Evolutionary conservation across 2,888 invertebrate species (phyloP).

Genomic region (Anagyrus pseudococci): DNA sequence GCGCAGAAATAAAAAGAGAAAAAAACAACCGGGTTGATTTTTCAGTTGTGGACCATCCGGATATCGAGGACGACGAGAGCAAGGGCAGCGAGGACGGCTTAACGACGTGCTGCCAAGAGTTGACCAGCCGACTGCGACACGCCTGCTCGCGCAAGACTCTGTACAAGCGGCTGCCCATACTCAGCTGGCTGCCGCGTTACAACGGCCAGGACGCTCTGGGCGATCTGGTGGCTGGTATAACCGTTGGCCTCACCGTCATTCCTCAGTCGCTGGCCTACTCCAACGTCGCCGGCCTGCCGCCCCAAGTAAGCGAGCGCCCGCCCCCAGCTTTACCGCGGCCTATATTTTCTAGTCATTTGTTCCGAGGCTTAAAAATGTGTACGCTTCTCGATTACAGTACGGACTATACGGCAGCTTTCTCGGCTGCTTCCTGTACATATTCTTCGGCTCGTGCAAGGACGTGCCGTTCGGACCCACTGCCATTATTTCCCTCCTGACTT

Average conservation of each 20-base stretch:
- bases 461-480: constrained; percentile 93
- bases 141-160: constrained; percentile 74
- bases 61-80: constrained; percentile 29
- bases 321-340: not conserved
- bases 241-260: constrained; percentile 92
- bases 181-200: constrained; percentile 82
- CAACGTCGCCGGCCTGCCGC: constrained; percentile 79
- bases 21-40: no score
- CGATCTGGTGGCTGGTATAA: constrained; percentile 89
- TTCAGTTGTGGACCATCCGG: constrained; percentile 52
- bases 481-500: constrained; percentile 86
- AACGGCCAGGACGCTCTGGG: constrained; percentile 76
- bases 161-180: constrained; percentile 76
- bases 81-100: constrained; percentile 51
- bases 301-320: constrained; percentile 65
- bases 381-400: constrained; percentile 68
- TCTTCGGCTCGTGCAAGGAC: constrained; percentile 91
- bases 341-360: no score
- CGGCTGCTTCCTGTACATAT: constrained; percentile 87
- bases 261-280: constrained; percentile 88
- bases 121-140: constrained; percentile 61
- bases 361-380: no score
- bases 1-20: no score
- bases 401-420: constrained; percentile 94
- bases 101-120: constrained; percentile 58